A percentile compares a stretch with the other conserved stretches of the same genome.
phyloP scores from a whole-genome alignment of 2,113 vertebrate species.

The Pseudorasbora parva region DNA sequence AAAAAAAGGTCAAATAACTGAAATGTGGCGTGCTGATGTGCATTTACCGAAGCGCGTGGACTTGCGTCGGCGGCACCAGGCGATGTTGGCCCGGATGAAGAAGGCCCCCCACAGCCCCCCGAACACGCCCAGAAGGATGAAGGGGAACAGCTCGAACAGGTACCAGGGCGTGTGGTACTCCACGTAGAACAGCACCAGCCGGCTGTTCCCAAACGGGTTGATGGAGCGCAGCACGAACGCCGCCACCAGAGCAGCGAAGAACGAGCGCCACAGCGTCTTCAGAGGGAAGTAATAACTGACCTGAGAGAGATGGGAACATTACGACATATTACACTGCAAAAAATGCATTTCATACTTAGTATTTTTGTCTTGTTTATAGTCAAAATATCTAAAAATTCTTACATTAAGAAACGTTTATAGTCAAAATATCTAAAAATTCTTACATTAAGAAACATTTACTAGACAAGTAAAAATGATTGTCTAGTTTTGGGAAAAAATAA shows the following conservation, averaged over 20 bases:
- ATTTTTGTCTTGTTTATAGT: too few species aligned
- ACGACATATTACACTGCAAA: too few species aligned
- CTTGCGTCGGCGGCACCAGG: constrained; percentile 96
- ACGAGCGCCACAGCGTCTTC: constrained; percentile 97
- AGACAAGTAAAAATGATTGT: too few species aligned
- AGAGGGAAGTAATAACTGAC: constrained; percentile 99
- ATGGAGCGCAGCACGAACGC: constrained; percentile 97
- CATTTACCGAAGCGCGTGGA: constrained; percentile 95
- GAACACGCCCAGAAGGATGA: constrained; percentile 96
- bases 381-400: too few species aligned
- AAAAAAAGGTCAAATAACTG: too few species aligned
- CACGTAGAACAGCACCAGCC: constrained; percentile 97
- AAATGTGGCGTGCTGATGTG: constrained; percentile 39
- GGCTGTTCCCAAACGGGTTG: constrained; percentile 98
- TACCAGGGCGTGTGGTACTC: constrained; percentile 99
- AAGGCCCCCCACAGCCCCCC: constrained; percentile 98
- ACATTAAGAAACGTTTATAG: too few species aligned
- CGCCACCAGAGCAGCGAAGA: constrained; percentile 97
- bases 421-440: too few species aligned
- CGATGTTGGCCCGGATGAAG: constrained; percentile 97
- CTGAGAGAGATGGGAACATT: constrained; percentile 67
- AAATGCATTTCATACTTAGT: too few species aligned
- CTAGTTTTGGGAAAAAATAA: too few species aligned
- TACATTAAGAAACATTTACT: too few species aligned
- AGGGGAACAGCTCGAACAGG: constrained; percentile 97